A percentile compares a stretch with the other conserved stretches of the same genome.
phyloP scores from a whole-genome alignment of 2,888 invertebrate genomes.

The Hymenopus coronatus region DNA sequence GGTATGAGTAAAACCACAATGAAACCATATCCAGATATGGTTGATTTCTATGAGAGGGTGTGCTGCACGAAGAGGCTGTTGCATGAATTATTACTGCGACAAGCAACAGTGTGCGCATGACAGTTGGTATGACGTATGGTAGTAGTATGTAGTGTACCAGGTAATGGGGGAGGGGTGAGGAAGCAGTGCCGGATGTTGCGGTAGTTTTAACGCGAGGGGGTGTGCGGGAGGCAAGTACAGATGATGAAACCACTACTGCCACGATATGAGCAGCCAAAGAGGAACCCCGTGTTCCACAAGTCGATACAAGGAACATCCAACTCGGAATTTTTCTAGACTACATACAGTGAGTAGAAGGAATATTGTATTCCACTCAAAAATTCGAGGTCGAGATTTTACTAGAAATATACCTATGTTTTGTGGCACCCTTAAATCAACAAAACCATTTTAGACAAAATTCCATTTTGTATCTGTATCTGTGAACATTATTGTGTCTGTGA shows the following conservation, averaged over 20 bases:
- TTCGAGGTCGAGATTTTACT: too few relatives aligned
- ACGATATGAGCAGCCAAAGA: neutral
- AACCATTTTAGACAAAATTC: too few relatives aligned
- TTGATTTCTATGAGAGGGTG: neutral
- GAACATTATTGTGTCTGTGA: too few relatives aligned
- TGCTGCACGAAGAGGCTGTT: neutral
- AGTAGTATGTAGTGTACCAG: neutral
- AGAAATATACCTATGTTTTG: too few relatives aligned
- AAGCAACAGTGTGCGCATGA: slow-evolving; percentile 18
- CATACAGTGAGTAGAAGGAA: too few relatives aligned
- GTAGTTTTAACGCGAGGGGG: neutral
- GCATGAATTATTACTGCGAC: slow-evolving; percentile 27
- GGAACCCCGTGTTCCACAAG: neutral
- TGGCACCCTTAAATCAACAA: too few relatives aligned
- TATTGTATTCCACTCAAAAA: too few relatives aligned
- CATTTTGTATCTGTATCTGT: too few relatives aligned
- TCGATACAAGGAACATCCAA: neutral
- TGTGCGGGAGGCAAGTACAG: neutral
- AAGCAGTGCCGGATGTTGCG: neutral
- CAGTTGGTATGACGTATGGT: slow-evolving; percentile 5
- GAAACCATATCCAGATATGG: neutral
- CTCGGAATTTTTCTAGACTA: too few relatives aligned
- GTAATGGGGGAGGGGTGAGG: neutral
- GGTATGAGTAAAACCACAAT: neutral
- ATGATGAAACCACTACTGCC: neutral